phyloP scores from a whole-genome alignment of 53 echinoderm and acorn worm species.

The Patiria pectinifera region DNA sequence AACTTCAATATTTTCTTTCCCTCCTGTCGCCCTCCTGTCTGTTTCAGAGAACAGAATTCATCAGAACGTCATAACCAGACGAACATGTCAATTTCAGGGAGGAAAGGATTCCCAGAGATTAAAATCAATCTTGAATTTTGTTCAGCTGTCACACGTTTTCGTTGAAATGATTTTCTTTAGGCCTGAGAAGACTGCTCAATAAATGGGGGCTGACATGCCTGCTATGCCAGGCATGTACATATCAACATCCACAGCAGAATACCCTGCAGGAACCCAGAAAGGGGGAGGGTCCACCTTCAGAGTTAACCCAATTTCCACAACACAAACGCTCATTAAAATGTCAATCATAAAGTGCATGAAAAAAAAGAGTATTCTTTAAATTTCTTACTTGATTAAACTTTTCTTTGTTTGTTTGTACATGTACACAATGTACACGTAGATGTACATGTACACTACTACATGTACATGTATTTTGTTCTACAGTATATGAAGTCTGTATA shows the following conservation, averaged over 20 bases:
- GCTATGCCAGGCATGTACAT: slow-evolving; percentile 1
- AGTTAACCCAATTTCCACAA: not conserved
- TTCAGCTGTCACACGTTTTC: slow-evolving; percentile 15
- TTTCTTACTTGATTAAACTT: too few species aligned
- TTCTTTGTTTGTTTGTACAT: too few species aligned
- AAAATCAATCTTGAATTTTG: slow-evolving; percentile 20
- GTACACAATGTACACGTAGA: too few species aligned
- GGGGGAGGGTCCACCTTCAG: not conserved
- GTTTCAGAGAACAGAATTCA: not conserved
- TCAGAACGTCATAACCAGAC: not conserved
- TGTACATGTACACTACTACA: too few species aligned
- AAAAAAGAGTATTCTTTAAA: too few species aligned
- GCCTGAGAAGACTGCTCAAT: not conserved
- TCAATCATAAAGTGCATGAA: not conserved
- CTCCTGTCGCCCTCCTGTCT: not conserved
- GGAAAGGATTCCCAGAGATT: not conserved
- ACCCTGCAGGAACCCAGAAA: not conserved
- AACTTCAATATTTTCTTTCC: not conserved
- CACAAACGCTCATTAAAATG: not conserved
- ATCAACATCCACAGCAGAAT: not conserved
- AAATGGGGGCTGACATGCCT: not conserved
- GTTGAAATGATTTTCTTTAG: not conserved
- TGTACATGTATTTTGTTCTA: too few species aligned
- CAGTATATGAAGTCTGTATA: too few species aligned
- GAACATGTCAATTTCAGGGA: not conserved